phyloP scores from a whole-genome alignment of 2,888 invertebrate species.

The Gymnoscelis rufifasciata region DNA sequence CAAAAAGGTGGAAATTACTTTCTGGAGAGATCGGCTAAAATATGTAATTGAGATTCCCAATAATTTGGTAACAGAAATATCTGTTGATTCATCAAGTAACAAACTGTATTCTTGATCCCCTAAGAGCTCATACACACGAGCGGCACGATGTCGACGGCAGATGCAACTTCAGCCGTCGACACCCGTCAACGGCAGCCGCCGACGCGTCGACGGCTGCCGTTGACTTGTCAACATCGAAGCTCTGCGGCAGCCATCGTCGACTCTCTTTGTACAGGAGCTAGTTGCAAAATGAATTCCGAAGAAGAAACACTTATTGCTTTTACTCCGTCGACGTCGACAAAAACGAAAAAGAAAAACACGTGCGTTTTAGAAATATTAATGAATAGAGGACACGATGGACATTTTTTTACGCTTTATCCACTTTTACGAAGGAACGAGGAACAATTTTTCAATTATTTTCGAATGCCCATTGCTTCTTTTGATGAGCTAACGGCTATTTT shows the following conservation, averaged over 20 bases:
- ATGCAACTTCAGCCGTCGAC: no score
- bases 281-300: slow-evolving; percentile 8
- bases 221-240: no score
- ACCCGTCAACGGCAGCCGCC: no score
- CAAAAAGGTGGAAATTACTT: slow-evolving; percentile 6
- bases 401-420: slow-evolving; percentile 14
- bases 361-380: slow-evolving; percentile 8
- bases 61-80: slow-evolving; percentile 15
- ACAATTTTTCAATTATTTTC: slow-evolving; percentile 14
- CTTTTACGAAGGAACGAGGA: slow-evolving; percentile 14
- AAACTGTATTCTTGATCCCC: slow-evolving; percentile 12
- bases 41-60: slow-evolving; percentile 19
- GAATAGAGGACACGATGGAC: slow-evolving; percentile 9
- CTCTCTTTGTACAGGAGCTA: slow-evolving; percentile 8
- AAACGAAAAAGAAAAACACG: slow-evolving; percentile 2
- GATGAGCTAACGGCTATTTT: slow-evolving; percentile 19
- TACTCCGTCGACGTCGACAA: slow-evolving; percentile 3
- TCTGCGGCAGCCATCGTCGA: no score
- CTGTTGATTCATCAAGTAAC: slow-evolving; percentile 20
- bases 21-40: slow-evolving; percentile 11
- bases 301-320: slow-evolving; percentile 4
- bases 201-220: no score
- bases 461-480: slow-evolving; percentile 17
- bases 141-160: no score
- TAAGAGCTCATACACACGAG: no score